Evolutionary conservation across 2,888 invertebrate genomes (phyloP).

Genomic region (Strigamia transsilvanica): DNA sequence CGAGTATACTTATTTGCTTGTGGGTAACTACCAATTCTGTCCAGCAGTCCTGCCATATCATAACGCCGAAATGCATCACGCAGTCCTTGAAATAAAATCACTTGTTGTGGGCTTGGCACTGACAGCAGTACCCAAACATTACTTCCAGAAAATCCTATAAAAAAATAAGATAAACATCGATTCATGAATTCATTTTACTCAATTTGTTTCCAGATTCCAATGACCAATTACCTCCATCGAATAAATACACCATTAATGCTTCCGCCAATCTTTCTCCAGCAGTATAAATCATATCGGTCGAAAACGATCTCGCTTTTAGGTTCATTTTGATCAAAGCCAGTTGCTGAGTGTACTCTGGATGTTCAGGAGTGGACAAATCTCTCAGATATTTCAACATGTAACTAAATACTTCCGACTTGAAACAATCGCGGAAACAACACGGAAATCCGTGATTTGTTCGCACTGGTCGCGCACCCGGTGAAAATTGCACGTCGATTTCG

Average conservation of each 20-base stretch:
- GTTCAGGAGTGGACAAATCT: constrained; percentile 29
- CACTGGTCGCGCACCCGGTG: constrained; percentile 52
- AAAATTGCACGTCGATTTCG: constrained; percentile 55
- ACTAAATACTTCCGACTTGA: neutral
- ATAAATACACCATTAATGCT: constrained; percentile 48
- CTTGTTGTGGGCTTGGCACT: constrained; percentile 42
- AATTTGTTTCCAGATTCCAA: too few relatives aligned
- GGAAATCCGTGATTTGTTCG: constrained; percentile 55
- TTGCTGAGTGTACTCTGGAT: constrained; percentile 15
- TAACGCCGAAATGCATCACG: constrained; percentile 32
- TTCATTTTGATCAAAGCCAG: constrained; percentile 48
- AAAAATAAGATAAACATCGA: neutral
- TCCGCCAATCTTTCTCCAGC: constrained; percentile 52
- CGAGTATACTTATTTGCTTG: too few relatives aligned
- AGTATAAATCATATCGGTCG: constrained; percentile 1
- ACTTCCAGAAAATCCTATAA: constrained; percentile 45
- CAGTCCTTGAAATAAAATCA: constrained; percentile 42
- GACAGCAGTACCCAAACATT: constrained; percentile 50
- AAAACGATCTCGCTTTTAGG: neutral
- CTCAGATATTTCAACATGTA: constrained; percentile 32
- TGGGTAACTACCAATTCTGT: constrained; percentile 27
- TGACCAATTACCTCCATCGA: constrained; percentile 37
- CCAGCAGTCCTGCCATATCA: constrained; percentile 4
- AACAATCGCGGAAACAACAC: constrained; percentile 55
- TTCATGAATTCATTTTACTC: neutral